Evolutionary conservation across 2,113 vertebrate species (phyloP).

Genomic region (Rhynchopsitta pachyrhyncha): DNA sequence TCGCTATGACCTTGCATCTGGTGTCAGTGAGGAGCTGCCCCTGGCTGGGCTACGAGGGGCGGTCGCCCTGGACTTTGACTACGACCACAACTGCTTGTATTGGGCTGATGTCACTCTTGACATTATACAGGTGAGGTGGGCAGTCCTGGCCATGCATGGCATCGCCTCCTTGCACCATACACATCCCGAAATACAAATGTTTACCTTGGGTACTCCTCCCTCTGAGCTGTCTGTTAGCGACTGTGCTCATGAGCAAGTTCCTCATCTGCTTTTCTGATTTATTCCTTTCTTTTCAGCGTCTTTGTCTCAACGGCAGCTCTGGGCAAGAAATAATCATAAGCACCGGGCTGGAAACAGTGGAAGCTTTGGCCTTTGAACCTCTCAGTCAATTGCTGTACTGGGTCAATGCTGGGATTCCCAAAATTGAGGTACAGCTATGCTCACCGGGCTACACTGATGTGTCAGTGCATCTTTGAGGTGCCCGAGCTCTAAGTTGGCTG

Average conservation of each 20-base stretch:
- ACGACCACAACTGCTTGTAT: slow-evolving; percentile 92
- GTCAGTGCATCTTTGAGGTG: background rate
- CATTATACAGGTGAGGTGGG: slow-evolving; percentile 82
- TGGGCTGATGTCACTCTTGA: slow-evolving; percentile 95
- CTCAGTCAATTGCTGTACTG: slow-evolving; percentile 93
- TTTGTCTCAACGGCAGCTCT: slow-evolving; percentile 92
- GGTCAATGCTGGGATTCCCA: slow-evolving; percentile 93
- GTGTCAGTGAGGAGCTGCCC: slow-evolving; percentile 87
- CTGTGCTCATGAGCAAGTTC: background rate
- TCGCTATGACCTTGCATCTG: slow-evolving; percentile 91
- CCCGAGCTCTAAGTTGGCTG: background rate
- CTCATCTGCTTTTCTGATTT: background rate
- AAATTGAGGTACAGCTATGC: slow-evolving; percentile 87
- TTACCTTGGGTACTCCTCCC: background rate
- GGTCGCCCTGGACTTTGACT: slow-evolving; percentile 95
- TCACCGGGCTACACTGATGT: background rate
- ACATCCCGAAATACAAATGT: background rate
- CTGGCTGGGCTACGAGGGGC: slow-evolving; percentile 86
- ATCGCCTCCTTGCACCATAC: background rate
- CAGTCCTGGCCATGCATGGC: rapidly evolving
- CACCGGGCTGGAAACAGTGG: slow-evolving; percentile 89
- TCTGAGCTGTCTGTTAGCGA: background rate
- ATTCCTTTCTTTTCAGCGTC: slow-evolving; percentile 74
- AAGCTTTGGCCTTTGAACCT: slow-evolving; percentile 94
- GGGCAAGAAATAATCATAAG: slow-evolving; percentile 91